phyloP scores from a whole-genome alignment of 2,113 vertebrate genomes.

The Actenoides hombroni region DNA sequence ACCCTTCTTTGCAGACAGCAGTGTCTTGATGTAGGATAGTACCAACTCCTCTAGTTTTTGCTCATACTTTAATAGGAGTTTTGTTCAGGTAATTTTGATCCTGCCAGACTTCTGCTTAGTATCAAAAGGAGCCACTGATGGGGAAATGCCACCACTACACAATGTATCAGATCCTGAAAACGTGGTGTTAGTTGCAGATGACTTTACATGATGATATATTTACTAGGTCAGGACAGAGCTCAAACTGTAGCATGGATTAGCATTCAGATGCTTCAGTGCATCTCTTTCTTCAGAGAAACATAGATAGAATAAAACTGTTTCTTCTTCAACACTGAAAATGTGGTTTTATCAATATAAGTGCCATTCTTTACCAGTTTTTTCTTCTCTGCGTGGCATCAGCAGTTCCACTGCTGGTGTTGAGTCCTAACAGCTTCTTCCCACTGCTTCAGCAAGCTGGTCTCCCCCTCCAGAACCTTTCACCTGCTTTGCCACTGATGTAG shows the following conservation, averaged over 20 bases:
- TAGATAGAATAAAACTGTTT: background rate
- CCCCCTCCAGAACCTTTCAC: background rate
- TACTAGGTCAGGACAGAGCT: background rate
- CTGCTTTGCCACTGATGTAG: background rate
- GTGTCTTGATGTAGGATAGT: background rate
- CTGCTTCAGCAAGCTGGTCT: background rate
- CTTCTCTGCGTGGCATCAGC: background rate
- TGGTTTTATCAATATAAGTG: background rate
- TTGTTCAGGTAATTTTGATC: background rate
- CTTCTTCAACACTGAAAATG: background rate
- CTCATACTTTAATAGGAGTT: background rate
- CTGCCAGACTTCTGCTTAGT: background rate
- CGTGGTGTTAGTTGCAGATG: background rate
- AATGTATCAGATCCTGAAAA: background rate
- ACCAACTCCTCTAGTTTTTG: background rate
- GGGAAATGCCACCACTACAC: background rate
- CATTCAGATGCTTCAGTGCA: background rate
- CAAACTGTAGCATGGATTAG: background rate
- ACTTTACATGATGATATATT: background rate
- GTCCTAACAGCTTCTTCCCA: background rate
- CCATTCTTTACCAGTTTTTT: background rate
- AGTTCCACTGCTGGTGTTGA: background rate
- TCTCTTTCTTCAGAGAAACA: background rate
- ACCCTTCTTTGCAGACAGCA: background rate
- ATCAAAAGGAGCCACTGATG: background rate